phyloP scores from a whole-genome alignment of 2,797 vertebrate species.

The Enteromius mattozi region DNA sequence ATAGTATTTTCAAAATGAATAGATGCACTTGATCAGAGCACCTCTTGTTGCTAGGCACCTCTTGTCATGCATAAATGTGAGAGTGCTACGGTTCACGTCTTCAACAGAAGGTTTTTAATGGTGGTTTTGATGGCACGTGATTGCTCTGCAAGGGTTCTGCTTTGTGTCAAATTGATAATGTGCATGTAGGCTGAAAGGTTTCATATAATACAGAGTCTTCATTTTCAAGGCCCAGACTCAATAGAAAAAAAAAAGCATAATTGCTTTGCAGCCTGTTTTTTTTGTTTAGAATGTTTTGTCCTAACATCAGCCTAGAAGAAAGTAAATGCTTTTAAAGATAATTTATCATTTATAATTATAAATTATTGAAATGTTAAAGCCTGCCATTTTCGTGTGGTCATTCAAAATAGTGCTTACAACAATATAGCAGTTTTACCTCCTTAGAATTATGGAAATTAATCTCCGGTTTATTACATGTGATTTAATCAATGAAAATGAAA shows the following conservation, averaged over 20 bases:
- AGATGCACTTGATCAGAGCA: slow-evolving; percentile 22
- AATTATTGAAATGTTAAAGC: slow-evolving; percentile 16
- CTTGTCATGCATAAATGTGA: slow-evolving; percentile 20
- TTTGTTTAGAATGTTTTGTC: not conserved
- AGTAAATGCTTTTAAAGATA: not conserved
- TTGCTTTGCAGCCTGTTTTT: not conserved
- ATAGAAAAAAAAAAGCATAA: not conserved
- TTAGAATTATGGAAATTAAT: not conserved
- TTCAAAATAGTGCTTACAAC: slow-evolving; percentile 6
- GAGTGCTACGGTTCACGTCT: not conserved
- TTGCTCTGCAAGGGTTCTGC: not conserved
- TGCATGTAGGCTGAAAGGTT: slow-evolving; percentile 35
- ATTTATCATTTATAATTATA: not conserved
- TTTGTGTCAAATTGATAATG: slow-evolving; percentile 31
- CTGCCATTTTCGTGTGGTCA: not conserved
- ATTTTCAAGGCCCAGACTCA: slow-evolving; percentile 15
- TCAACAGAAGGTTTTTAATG: slow-evolving; percentile 23
- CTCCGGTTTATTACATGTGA: not conserved
- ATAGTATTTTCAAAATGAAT: not conserved
- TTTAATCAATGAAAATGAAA: not conserved
- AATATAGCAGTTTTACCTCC: not conserved
- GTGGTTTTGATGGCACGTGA: slow-evolving; percentile 33
- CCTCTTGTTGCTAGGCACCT: slow-evolving; percentile 37
- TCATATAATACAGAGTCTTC: slow-evolving; percentile 19
- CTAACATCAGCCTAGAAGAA: slow-evolving; percentile 9